Percentiles rank a stretch among this genome's conserved stretches.
Evolutionary conservation across 1,140 invertebrate species (phyloP).

Genomic region (Drosophila setifemur): DNA sequence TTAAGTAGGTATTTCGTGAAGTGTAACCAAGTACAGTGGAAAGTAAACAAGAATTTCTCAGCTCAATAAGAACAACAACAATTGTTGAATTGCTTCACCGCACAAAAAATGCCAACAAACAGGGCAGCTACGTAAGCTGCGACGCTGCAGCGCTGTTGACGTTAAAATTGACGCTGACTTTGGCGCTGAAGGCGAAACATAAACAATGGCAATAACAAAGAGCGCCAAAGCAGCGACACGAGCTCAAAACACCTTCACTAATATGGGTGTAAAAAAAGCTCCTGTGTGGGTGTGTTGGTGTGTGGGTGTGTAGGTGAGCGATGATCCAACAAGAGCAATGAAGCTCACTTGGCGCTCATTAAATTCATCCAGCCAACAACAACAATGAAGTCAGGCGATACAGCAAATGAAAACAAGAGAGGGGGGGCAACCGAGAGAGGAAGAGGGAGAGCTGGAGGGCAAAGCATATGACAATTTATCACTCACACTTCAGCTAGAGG

Average conservation of each 20-base stretch:
- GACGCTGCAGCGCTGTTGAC: neutral
- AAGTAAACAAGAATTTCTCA: no score
- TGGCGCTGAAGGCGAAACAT: constrained; percentile 22
- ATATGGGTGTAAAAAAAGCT: neutral
- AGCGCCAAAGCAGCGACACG: constrained; percentile 5
- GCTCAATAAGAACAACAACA: neutral
- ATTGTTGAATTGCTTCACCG: neutral
- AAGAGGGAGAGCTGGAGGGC: neutral
- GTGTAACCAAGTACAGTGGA: no score
- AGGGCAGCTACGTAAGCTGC: neutral
- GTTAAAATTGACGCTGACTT: constrained; percentile 6
- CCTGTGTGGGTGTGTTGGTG: neutral
- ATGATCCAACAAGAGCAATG: constrained; percentile 60
- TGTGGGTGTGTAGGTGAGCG: constrained; percentile 5
- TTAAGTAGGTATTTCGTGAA: no score
- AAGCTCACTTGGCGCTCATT: constrained; percentile 56
- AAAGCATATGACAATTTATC: no score
- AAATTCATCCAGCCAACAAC: constrained; percentile 14
- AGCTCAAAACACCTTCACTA: constrained; percentile 21
- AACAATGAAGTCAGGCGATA: constrained; percentile 17
- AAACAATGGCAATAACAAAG: constrained; percentile 3
- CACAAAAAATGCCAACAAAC: neutral
- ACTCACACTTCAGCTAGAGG: neutral
- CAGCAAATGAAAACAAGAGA: no score
- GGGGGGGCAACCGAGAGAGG: no score